Base-by-base conservation (phyloP, 1,140 invertebrate species). In the Lucilia cuprina region DNA sequence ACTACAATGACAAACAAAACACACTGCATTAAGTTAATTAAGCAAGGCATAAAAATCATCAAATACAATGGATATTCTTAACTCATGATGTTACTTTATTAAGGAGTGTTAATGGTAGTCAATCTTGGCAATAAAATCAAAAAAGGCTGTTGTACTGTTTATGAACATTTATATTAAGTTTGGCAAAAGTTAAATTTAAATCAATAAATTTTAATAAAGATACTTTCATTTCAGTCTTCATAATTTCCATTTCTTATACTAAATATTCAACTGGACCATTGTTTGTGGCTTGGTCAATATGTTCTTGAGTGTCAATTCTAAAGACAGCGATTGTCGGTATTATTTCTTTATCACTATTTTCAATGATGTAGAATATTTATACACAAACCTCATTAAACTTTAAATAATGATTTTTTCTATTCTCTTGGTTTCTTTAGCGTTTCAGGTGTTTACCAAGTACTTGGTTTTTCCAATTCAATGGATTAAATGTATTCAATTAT, bases 1-100 rank as follows among this genome's bases (percentile, higher is more conserved):
- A 93, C 74, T 90, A 91, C 87, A 89, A 83, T 50, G 75, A 30
- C 84, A 84, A 78, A 9, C 35, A 70, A 70, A 0, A 70, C 7
- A 17, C 2, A 10, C 65, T 21, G 10, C 65, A 70, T 70, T 2
- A 19, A 13, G 50, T 82, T 55, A 17, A 84, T n/a, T 47, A 82
- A 34, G 34, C 50, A 8, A 30, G 19, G 35, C 19, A n/a, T n/a
- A 30, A 35, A 25, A 34, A 55, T 7, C 86, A 90, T 3, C 85
- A 93, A 78, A 92, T 96, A 65, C 93, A 94, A 87, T 98, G 97
- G 97, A 92, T 98, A 84, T 93, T 97, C 82, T 93, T 98, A 78
- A 94, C 94, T 34, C 97, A 98, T 92, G 97, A 98, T 92, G 97
- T 98, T 91, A 98, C 97, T 19, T 94, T 98, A 85, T 91, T 98